These are phyloP conservation scores for Nasonia vitripennis DNA, from an alignment of 1,140 invertebrate genomes.

Conservation along the genomic window DNA sequence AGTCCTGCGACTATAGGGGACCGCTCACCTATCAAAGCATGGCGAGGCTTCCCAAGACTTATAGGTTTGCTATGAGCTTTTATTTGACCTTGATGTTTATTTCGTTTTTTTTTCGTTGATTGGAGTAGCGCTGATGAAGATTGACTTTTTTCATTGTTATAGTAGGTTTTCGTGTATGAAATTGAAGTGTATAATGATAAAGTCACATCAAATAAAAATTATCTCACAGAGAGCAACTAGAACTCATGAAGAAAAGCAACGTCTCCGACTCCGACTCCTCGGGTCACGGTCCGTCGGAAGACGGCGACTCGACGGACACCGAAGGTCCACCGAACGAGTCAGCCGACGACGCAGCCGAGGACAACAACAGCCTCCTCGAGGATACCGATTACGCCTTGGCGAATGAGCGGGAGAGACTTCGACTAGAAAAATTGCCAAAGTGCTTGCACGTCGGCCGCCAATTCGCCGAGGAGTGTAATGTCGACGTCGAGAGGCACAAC, in stretches of 20 bases:
- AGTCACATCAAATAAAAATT: too few relatives aligned
- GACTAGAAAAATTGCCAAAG: conserved; percentile 81
- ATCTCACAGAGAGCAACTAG: conserved; percentile 71
- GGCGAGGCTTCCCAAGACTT: conserved; percentile 86
- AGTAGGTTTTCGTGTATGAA: too few relatives aligned
- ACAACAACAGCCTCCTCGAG: conserved; percentile 71
- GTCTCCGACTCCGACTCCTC: conserved; percentile 79
- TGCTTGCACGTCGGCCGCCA: conserved; percentile 77
- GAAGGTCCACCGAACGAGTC: conserved; percentile 80
- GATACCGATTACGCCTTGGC: conserved; percentile 72
- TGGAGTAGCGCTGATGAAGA: too few relatives aligned
- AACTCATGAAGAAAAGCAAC: conserved; percentile 75
- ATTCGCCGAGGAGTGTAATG: conserved; percentile 81
- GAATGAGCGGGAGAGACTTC: conserved; percentile 74
- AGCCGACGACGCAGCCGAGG: conserved; percentile 71
- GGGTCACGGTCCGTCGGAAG: conserved; percentile 74
- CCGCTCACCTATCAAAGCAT: conserved; percentile 90
- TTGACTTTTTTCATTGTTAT: too few relatives aligned
- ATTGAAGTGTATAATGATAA: too few relatives aligned
- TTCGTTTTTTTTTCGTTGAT: too few relatives aligned
- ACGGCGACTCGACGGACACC: conserved; percentile 75
- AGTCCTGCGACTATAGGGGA: conserved; percentile 89
- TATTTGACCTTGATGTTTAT: too few relatives aligned
- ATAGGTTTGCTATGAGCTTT: conserved; percentile 73
- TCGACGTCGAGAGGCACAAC: conserved; percentile 86